Conservation (phyloP, 23 tunicate genomes). For the Diplosoma virens region DNA sequence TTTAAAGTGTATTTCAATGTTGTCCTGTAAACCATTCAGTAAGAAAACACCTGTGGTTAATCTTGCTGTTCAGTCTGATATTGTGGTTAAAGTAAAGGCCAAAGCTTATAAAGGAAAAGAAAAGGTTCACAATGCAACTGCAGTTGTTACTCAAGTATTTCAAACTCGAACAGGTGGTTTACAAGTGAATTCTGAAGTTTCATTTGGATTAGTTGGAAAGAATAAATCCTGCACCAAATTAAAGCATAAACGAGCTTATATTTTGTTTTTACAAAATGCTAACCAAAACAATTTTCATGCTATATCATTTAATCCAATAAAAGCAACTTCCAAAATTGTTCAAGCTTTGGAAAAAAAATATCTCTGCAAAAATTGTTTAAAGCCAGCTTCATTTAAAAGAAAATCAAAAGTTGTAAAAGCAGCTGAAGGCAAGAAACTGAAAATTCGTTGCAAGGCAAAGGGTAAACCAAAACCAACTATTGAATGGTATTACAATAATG, state of each 20-base stretch:
- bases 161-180: constrained; percentile 1
- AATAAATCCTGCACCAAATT: not conserved
- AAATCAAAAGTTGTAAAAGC: not conserved
- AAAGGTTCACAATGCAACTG: constrained; percentile 1
- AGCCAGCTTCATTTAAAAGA: constrained; percentile 20
- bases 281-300: not conserved
- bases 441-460: constrained; percentile 21
- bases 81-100: not conserved
- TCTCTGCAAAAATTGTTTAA: constrained; percentile 25
- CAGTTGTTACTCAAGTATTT: not conserved
- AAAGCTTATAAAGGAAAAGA: not conserved
- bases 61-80: not conserved
- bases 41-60: not conserved
- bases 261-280: constrained; percentile 9
- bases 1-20: not conserved
- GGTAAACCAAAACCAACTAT: constrained; percentile 23
- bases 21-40: not conserved
- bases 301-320: constrained; percentile 13
- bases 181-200: not conserved
- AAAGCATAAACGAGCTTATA: not conserved
- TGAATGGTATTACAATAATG: constrained; percentile 9
- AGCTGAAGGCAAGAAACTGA: constrained; percentile 1
- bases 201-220: constrained; percentile 24
- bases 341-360: not conserved
- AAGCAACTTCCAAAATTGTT: not conserved